phyloP scores from a whole-genome alignment of 2,888 invertebrate species.

The Gerris lacustris region DNA sequence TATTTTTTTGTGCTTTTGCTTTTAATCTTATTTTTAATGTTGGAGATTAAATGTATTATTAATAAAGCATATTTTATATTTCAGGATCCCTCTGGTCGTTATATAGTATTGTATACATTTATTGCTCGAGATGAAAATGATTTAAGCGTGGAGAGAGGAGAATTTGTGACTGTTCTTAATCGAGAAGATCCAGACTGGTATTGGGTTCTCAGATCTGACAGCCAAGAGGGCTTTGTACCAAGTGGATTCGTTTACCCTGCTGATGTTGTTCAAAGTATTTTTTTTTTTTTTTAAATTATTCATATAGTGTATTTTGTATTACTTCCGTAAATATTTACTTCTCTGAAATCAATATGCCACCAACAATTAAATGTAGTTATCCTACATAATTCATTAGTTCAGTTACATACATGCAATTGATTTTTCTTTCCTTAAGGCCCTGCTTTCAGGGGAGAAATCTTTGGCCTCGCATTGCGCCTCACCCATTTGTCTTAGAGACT shows the following conservation, averaged over 20 bases:
- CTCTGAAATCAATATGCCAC: no score
- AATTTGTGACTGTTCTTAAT: constrained; percentile 90
- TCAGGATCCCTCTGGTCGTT: constrained; percentile 76
- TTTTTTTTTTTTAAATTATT: constrained; percentile 12
- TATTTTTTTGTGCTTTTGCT: no score
- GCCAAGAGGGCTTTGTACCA: constrained; percentile 90
- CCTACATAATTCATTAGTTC: no score
- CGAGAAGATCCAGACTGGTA: constrained; percentile 94
- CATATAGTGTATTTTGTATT: neutral
- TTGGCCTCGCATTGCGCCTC: no score
- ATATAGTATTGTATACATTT: constrained; percentile 85
- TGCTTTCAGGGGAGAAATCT: no score
- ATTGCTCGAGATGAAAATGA: constrained; percentile 88
- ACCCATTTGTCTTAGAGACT: no score
- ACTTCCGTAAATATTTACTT: neutral
- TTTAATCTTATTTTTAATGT: no score
- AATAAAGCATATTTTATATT: constrained; percentile 13
- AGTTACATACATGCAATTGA: no score
- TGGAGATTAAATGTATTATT: no score
- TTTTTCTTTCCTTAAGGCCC: no score
- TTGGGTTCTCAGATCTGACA: constrained; percentile 86
- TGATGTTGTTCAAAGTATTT: constrained; percentile 53
- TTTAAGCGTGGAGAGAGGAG: constrained; percentile 82
- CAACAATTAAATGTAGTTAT: no score
- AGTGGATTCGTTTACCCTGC: constrained; percentile 89